phyloP scores from a whole-genome alignment of 2,888 invertebrate genomes.

The Drosophila subquinaria region DNA sequence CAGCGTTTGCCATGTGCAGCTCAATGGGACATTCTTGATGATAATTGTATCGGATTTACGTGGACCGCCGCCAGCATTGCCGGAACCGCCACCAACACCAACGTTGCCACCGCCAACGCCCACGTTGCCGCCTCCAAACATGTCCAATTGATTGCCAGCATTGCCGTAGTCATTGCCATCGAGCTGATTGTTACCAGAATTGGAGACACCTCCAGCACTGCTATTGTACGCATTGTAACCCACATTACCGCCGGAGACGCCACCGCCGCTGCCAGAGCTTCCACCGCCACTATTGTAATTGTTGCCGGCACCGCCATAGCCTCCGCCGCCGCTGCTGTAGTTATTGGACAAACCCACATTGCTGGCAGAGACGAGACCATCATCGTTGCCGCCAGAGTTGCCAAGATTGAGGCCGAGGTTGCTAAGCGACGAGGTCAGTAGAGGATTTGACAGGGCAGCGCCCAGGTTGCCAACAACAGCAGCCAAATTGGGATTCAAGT shows the following conservation, averaged over 20 bases:
- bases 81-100: conserved; percentile 56
- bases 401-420: conserved; percentile 85
- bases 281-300: conserved; percentile 70
- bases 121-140: conserved; percentile 77
- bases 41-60: conserved; percentile 88
- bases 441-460: conserved; percentile 84
- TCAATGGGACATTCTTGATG: conserved; percentile 92
- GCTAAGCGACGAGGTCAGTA: conserved; percentile 83
- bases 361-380: conserved; percentile 74
- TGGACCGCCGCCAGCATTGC: conserved; percentile 70
- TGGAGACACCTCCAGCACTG: conserved; percentile 67
- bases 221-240: conserved; percentile 82
- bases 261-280: conserved; percentile 78
- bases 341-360: conserved; percentile 83
- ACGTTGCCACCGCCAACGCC: conserved; percentile 59
- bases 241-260: conserved; percentile 72
- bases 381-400: conserved; percentile 85
- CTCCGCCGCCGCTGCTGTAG: conserved; percentile 80
- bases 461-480: conserved; percentile 87
- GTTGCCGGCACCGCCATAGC: conserved; percentile 74
- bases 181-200: conserved; percentile 60
- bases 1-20: conserved; percentile 96
- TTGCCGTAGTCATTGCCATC: conserved; percentile 78
- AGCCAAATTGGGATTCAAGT: conserved; percentile 87
- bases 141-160: conserved; percentile 73